Conservation (phyloP, 2,113 vertebrate genomes). For the Malurus elegans region DNA sequence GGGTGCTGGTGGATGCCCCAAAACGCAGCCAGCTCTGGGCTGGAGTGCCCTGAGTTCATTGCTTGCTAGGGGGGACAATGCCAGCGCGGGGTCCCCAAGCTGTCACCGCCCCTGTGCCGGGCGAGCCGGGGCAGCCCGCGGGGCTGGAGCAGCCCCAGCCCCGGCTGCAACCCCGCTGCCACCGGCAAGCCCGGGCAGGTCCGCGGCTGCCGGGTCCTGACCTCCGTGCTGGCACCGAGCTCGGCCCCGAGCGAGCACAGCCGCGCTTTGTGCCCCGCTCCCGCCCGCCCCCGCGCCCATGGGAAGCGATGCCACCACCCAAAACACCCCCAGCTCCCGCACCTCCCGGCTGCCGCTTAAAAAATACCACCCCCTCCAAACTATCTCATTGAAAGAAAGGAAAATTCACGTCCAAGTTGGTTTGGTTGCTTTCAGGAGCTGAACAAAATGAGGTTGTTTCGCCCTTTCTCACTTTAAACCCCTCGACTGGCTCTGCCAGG, state of each 20-base stretch:
- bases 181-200: constrained; percentile 69
- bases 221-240: background rate
- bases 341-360: background rate
- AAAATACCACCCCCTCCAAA: background rate
- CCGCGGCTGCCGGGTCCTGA: background rate
- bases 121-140: background rate
- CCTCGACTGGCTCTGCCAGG: background rate
- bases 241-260: background rate
- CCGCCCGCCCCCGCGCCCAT: rapidly evolving
- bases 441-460: constrained; percentile 40
- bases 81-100: background rate
- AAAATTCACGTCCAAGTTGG: background rate
- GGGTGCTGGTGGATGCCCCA: background rate
- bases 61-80: rapidly evolving
- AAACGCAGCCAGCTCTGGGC: rapidly evolving
- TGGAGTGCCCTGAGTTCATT: rapidly evolving
- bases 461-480: background rate
- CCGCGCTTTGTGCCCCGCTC: background rate
- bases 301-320: background rate
- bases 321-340: background rate
- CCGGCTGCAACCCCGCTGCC: background rate
- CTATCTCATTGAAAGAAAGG: background rate
- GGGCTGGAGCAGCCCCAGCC: background rate
- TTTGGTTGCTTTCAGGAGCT: constrained; percentile 33
- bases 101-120: background rate